These are phyloP conservation scores for Philonicus albiceps DNA, from an alignment of 2,888 invertebrate genomes.

Conservation along the genomic window DNA sequence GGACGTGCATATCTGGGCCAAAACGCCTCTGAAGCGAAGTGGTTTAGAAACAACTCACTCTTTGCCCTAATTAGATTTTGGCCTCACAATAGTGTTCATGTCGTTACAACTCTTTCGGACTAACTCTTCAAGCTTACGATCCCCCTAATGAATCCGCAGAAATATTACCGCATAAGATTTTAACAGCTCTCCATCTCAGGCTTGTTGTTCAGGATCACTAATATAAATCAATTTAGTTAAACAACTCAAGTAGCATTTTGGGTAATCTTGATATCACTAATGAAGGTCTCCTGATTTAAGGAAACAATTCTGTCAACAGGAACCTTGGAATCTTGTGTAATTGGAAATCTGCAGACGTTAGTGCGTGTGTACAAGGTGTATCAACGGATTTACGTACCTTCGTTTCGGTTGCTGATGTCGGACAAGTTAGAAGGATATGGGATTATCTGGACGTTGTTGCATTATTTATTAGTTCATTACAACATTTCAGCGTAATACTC, in stretches of 20 bases:
- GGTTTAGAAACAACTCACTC: neutral
- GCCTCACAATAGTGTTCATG: neutral
- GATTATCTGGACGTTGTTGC: neutral
- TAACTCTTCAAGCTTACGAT: neutral
- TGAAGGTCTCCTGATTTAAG: neutral
- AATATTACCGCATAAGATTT: neutral
- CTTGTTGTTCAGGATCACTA: neutral
- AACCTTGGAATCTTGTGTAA: neutral
- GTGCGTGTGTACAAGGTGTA: neutral
- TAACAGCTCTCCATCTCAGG: neutral
- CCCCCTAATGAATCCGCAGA: neutral
- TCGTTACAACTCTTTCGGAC: neutral
- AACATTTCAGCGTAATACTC: neutral
- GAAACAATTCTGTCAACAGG: neutral
- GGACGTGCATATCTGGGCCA: neutral
- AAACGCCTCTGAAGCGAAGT: neutral
- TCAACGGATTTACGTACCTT: neutral
- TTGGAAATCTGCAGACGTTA: neutral
- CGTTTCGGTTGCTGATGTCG: neutral
- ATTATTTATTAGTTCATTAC: neutral
- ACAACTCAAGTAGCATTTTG: neutral
- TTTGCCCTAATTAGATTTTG: neutral
- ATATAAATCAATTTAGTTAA: neutral
- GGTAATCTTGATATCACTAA: neutral
- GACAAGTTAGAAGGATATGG: neutral